Evolutionary conservation across 2,113 vertebrate genomes (phyloP).

Genomic region (Rhabdornis inornatus): DNA sequence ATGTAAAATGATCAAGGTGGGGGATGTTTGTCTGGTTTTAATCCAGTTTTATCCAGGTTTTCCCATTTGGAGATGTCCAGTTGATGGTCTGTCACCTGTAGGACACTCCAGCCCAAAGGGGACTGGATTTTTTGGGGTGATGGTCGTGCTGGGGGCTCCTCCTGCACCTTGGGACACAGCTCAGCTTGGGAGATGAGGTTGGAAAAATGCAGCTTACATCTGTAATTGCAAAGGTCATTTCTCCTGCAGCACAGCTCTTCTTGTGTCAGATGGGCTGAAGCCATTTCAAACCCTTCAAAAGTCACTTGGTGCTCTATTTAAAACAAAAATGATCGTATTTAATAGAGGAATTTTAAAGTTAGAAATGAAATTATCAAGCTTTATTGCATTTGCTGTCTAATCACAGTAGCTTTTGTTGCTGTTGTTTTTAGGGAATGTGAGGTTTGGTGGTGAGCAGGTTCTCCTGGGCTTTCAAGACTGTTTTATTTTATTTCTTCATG

Average conservation of each 20-base stretch:
- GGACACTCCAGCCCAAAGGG: not conserved
- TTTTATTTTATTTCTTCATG: not conserved
- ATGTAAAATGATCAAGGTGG: not conserved
- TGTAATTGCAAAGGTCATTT: not conserved
- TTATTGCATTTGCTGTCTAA: not conserved
- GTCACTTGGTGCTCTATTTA: not conserved
- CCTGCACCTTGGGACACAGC: not conserved
- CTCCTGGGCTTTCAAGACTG: not conserved
- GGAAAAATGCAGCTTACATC: not conserved
- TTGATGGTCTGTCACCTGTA: not conserved
- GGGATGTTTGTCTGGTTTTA: not conserved
- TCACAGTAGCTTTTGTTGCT: not conserved
- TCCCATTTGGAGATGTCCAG: not conserved
- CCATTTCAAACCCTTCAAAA: not conserved
- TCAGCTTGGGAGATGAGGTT: not conserved
- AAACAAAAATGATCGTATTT: not conserved
- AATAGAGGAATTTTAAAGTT: not conserved
- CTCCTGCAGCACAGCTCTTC: not conserved
- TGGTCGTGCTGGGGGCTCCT: not conserved
- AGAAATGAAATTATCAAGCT: not conserved
- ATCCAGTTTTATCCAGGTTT: not conserved
- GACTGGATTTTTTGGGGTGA: not conserved
- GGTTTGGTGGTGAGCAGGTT: not conserved
- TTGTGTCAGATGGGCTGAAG: not conserved
- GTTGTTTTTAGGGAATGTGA: not conserved